Conservation (phyloP, 23 tunicate genomes). For the Halocynthia roretzi region DNA sequence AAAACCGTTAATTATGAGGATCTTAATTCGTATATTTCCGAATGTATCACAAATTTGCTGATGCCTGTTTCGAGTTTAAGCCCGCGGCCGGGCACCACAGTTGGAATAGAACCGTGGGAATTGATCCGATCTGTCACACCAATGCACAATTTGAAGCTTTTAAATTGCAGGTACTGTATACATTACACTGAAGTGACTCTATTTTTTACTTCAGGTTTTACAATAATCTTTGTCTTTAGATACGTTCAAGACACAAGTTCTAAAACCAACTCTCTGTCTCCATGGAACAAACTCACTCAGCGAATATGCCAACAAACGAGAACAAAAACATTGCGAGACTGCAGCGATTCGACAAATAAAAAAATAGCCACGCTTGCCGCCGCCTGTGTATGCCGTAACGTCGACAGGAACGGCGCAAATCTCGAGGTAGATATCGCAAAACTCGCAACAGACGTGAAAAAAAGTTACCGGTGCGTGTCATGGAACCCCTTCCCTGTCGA, state of each 20-base stretch:
- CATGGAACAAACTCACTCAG: constrained; percentile 17
- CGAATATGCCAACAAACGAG: constrained; percentile 14
- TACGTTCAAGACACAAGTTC: not conserved
- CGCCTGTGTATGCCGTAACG: constrained; percentile 61
- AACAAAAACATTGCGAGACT: not conserved
- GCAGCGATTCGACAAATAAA: not conserved
- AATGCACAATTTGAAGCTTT: constrained; percentile 56
- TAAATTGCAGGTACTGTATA: constrained; percentile 43
- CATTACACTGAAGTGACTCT: not conserved
- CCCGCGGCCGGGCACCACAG: constrained; percentile 37
- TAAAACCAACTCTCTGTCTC: not conserved
- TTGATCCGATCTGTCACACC: constrained; percentile 70
- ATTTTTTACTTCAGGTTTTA: not conserved
- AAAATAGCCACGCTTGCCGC: constrained; percentile 6
- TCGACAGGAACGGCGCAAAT: not conserved
- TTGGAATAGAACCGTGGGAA: constrained; percentile 92
- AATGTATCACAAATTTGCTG: constrained; percentile 24
- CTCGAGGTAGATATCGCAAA: constrained; percentile 7
- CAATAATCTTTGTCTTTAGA: not conserved
- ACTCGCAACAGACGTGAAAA: constrained; percentile 10
- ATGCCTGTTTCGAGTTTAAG: constrained; percentile 57
- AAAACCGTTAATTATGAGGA: constrained; percentile 24
- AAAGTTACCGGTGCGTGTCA: constrained; percentile 28
- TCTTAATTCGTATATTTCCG: constrained; percentile 51
- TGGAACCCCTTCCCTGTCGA: constrained; percentile 95